Conservation (phyloP, 2,888 invertebrate species). For the Halictus ligatus region DNA sequence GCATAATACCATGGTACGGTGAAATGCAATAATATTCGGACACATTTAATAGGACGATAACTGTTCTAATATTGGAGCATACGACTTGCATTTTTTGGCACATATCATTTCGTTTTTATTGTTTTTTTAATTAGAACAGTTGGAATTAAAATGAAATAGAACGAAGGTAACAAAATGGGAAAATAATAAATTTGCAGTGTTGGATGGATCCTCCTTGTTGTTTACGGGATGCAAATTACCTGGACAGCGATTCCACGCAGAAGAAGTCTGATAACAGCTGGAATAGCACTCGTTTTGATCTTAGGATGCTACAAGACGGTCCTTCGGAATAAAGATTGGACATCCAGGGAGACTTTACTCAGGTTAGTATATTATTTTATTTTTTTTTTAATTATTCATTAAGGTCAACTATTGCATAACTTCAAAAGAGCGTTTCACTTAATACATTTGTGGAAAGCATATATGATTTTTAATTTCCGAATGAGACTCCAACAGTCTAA, state of each 20-base stretch:
- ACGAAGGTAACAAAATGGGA: background rate
- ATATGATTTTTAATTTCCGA: too few relatives aligned
- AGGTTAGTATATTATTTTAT: constrained; percentile 85
- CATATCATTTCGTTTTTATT: background rate
- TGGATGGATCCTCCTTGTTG: constrained; percentile 92
- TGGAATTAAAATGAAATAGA: background rate
- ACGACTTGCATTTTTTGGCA: background rate
- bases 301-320: constrained; percentile 89
- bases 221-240: constrained; percentile 89
- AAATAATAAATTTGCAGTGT: constrained; percentile 86
- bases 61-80: too few relatives aligned
- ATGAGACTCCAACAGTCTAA: too few relatives aligned
- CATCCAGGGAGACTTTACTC: constrained; percentile 90
- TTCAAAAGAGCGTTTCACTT: background rate
- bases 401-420: too few relatives aligned
- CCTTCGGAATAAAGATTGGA: constrained; percentile 91
- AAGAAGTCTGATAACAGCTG: constrained; percentile 85
- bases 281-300: constrained; percentile 87
- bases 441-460: too few relatives aligned
- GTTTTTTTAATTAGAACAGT: background rate
- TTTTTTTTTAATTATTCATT: too few relatives aligned
- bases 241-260: constrained; percentile 86
- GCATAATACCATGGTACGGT: too few relatives aligned
- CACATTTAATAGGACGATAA: too few relatives aligned
- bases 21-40: too few relatives aligned